phyloP scores from a whole-genome alignment of 1,140 invertebrate species.

The Bombus soroeensis region DNA sequence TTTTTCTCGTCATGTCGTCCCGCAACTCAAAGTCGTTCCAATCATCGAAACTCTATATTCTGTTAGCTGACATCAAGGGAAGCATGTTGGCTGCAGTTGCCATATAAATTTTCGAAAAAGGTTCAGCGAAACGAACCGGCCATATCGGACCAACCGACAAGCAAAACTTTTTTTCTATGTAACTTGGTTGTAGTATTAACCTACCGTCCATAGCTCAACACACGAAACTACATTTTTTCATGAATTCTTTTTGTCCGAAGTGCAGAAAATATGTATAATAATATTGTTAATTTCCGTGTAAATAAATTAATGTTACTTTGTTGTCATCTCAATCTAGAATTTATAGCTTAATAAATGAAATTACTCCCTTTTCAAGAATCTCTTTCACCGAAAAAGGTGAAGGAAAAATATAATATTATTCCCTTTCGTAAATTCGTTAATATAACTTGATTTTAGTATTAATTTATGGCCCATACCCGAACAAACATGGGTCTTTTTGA shows the following conservation, averaged over 20 bases:
- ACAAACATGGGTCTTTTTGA: neutral
- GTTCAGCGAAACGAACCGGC: neutral
- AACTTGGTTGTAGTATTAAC: neutral
- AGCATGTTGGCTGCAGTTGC: slow-evolving; percentile 2
- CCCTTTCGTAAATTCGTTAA: neutral
- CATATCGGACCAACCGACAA: neutral
- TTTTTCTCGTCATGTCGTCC: slow-evolving; percentile 9
- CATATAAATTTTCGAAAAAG: slow-evolving; percentile 11
- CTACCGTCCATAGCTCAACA: neutral
- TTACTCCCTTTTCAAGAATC: too few species aligned
- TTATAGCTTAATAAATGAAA: neutral
- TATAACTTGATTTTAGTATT: neutral
- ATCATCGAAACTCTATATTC: slow-evolving; percentile 23
- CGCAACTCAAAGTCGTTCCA: slow-evolving; percentile 23
- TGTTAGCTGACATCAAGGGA: slow-evolving; percentile 6
- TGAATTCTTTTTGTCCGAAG: neutral
- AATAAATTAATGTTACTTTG: neutral
- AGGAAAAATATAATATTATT: neutral
- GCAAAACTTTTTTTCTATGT: neutral
- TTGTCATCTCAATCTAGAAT: neutral
- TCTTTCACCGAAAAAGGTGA: neutral
- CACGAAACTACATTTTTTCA: neutral
- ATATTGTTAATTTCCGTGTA: neutral
- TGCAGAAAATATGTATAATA: neutral
- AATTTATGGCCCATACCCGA: neutral